Base-by-base conservation (phyloP, 1,140 invertebrate genomes). In the Saccostrea cuccullata region DNA sequence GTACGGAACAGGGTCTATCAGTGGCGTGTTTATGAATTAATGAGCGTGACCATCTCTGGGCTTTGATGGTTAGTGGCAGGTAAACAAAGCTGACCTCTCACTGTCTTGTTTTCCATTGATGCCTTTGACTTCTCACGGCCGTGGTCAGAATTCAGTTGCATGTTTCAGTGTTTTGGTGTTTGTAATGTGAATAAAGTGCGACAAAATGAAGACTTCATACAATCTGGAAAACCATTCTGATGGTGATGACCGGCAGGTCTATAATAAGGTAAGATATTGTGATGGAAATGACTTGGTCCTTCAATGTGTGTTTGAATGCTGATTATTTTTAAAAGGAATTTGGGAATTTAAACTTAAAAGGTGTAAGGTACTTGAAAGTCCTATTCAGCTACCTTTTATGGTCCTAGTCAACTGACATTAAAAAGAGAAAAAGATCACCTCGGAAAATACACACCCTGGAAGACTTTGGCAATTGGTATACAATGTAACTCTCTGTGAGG, bases 1-100 rank as follows among this genome's bases (percentile, higher is more conserved):
- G 23, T 23, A 30, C 15, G 30, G 70, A 15, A 4, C 30, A 30
- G 70, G 2, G 70, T 40, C 15, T 11, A 77, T 36, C 70, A 13
- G 13, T 11, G 70, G 26, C 70, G 70, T 77, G 70, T 30, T 77
- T 77, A 77, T 9, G 70, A 77, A 77, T 77, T 77, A 77, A 77
- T 36, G 70, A 77, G 70, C 70, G 70, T 77, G 70, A 36, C 70
- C 26, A 15, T 13, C 26, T 64, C 13, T 30, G 70, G 70, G 12
- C 70, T 30, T 13, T 26, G 30, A 26, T 77, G 23, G 26, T 13
- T 77, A 2, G 8, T 77, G 26, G 11, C 70, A 26, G 23, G 26
- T 77, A 77, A 77, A 77, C 70, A 77, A 77, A 30, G 12, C 26
- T 36, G 70, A 77, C 70, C 26, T 30, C 26, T 77, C 70, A 36